Base-by-base conservation (phyloP, 2,888 invertebrate species). In the Xylota segnis region DNA sequence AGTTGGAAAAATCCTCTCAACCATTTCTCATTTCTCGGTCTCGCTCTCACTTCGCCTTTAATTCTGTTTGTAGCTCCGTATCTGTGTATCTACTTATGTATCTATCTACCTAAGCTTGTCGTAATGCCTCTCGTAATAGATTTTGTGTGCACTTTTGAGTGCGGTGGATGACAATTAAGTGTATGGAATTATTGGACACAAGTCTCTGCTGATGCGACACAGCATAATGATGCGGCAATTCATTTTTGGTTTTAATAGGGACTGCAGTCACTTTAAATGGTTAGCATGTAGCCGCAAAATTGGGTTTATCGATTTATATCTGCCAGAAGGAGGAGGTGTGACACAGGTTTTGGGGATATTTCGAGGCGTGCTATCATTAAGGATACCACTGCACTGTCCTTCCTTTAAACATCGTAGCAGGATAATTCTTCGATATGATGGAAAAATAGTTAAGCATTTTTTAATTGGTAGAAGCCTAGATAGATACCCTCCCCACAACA, bases 1-100 rank as follows among this genome's bases (percentile, higher is more conserved):
- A 81, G 37, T 84, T 65, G 81, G 70, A 81, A 75, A 70, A 79
- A 84, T 84, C 70, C 79, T 77, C 75, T 79, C 75, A 79, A 56
- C 58, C 43, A 75, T 84, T 84, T 84, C 74, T 70, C 75, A 70
- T 79, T 68, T 61, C 82, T 71, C 43, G 27, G n/a, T n/a, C 0
- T 29, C 14, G 5, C n/a, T 9, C 59, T 27, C 50, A 10, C 0
- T 10, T 23, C 10, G 23, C 18, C 29, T 50, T 37, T 32, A 54
- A 23, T 10, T 27, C 10, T 5, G n/a, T 18, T 61, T 61, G 23
- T 2, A 27, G 9, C 29, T 54, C 12, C 27, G 27, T 34, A 37
- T 32, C 61, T 74, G 9, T 40, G 47, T 14, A 40, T 40, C 29
- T 43, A 23, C 29, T 9, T n/a, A n/a, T n/a, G n/a, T n/a, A n/a